Evolutionary conservation across 1,140 invertebrate genomes (phyloP), one percentile per base, ranked within the genome.

Genomic region (Chionoecetes opilio): DNA sequence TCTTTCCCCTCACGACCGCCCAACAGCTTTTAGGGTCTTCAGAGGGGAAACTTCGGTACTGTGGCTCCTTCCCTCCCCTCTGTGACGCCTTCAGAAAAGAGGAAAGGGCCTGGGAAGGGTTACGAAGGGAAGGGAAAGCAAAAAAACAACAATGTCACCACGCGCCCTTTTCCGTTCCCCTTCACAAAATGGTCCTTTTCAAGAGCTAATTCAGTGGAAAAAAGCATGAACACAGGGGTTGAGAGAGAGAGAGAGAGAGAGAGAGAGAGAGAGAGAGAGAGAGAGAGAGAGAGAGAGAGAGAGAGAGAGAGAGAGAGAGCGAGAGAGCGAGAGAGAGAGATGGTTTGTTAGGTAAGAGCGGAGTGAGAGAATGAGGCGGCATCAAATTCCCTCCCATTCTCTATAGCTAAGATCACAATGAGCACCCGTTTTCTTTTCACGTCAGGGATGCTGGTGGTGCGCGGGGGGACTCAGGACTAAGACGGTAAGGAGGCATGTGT

Each of bases 311-410:
- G 63, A 75, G 63, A 21, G 21, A 75, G 63, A 75, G 63, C 21
- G 63, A 75, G 63, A 8, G 63, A 75, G 63, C 21, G 63, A 75
- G 63, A 8, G 63, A 75, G 63, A 75, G 63, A n/a, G 63, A 75
- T 75, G 63, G 41, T 14, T 46, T 46, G 41, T 46, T 46, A 46
- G 14, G 14, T 46, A 46, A 46, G 14, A 46, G 41, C 5, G 5
- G n/a, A n/a, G n/a, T n/a, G n/a, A n/a, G n/a, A 11, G 46, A 53
- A 17, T 11, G 21, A 53, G 46, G 46, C 21, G 21, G 2, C 63
- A 92, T 92, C 91, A 41, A 37, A 38, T 92, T 92, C 85, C 91
- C 11, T 75, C n/a, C 91, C 91, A 82, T 92, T 92, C 91, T 92
- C 84, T 92, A 3, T 21, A 11, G 6, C 63, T 85, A 46, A 41